Evolutionary conservation across 2,113 vertebrate species (phyloP).

Genomic region (Myxocyprinus asiaticus): DNA sequence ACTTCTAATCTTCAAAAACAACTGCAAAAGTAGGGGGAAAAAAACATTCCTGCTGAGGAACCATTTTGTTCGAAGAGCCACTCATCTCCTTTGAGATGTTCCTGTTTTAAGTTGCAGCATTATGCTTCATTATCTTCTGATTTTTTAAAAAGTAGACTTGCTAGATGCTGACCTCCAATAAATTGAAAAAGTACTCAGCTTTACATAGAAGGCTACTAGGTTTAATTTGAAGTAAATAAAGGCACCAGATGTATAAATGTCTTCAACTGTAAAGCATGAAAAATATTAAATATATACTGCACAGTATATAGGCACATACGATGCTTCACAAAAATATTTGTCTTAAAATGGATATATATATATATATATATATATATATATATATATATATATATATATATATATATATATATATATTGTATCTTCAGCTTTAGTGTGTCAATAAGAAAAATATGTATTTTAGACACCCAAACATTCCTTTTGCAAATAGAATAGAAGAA

Average conservation of each 20-base stretch:
- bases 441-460: no score
- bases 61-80: slow-evolving; percentile 9
- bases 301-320: no score
- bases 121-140: slow-evolving; percentile 24
- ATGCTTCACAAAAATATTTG: no score
- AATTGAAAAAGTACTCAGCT: not conserved
- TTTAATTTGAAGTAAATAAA: not conserved
- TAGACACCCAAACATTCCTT: no score
- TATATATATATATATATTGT: no score
- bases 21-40: not conserved
- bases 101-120: slow-evolving; percentile 16
- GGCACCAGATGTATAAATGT: not conserved
- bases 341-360: no score
- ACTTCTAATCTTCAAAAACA: slow-evolving; percentile 22
- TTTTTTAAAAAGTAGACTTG: not conserved
- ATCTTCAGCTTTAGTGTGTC: no score
- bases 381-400: no score
- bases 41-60: not conserved
- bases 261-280: not conserved
- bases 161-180: not conserved
- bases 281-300: not conserved
- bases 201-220: not conserved
- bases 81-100: slow-evolving; percentile 4
- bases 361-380: no score
- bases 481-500: no score